A percentile compares a stretch with the other conserved stretches of the same genome.
Conservation (phyloP, 2,888 invertebrate genomes). For the Micoletzkya japonica region DNA sequence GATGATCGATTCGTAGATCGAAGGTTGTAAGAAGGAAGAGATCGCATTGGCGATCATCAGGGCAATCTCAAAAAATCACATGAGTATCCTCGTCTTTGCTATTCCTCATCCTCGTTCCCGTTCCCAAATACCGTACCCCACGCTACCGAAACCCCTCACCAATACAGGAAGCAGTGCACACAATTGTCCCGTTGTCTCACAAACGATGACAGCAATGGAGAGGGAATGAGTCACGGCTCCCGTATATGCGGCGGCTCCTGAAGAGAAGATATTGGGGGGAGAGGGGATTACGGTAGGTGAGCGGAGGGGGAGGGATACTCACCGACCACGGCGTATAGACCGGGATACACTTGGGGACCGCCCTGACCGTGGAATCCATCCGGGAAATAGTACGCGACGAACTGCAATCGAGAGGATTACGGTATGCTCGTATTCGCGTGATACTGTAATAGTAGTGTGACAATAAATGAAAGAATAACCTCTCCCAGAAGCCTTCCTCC, state of each 20-base stretch:
- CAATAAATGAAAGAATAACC: background rate
- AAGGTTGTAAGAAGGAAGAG: conserved; percentile 29
- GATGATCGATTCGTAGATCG: conserved; percentile 31
- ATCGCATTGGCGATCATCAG: conserved; percentile 31
- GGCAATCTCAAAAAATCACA: conserved; percentile 23
- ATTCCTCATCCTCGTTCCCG: too few species aligned
- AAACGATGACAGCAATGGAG: conserved; percentile 93
- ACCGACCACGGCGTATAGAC: conserved; percentile 94
- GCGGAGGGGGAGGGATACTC: conserved; percentile 29
- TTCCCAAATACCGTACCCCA: too few species aligned
- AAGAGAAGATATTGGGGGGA: background rate
- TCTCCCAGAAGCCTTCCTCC: conserved; percentile 29
- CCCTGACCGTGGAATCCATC: conserved; percentile 78
- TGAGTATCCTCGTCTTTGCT: background rate
- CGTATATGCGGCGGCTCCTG: conserved; percentile 81
- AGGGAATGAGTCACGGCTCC: conserved; percentile 96
- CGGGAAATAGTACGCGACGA: conserved; percentile 90
- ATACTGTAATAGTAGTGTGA: too few species aligned
- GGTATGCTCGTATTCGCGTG: conserved; percentile 79
- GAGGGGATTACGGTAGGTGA: background rate
- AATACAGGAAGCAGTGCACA: conserved; percentile 93
- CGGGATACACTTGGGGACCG: conserved; percentile 82
- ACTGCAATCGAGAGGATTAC: conserved; percentile 69
- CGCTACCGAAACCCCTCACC: conserved; percentile 68
- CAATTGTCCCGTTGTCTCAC: conserved; percentile 97